phyloP scores from a whole-genome alignment of 2,888 invertebrate species.

The Diplolepis rosae region DNA sequence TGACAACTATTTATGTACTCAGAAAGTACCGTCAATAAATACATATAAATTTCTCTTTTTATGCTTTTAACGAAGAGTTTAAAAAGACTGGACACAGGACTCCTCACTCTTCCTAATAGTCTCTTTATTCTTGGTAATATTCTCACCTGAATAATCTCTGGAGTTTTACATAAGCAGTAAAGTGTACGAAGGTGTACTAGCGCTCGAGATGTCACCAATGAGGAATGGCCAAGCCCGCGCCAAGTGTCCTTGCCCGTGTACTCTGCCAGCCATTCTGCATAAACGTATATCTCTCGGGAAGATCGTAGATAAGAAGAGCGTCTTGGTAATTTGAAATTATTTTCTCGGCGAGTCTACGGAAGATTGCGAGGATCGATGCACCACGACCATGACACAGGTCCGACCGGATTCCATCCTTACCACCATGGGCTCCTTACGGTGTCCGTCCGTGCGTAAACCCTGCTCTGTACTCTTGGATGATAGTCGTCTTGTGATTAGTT shows the following conservation, averaged over 20 bases:
- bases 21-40: not conserved
- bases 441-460: not conserved
- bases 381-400: not conserved
- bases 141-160: not conserved
- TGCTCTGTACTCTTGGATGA: not conserved
- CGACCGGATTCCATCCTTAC: not conserved
- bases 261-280: not conserved
- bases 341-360: not conserved
- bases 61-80: not conserved
- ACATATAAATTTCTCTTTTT: not conserved
- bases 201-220: not conserved
- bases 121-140: not conserved
- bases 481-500: not conserved
- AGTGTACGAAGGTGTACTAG: not conserved
- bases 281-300: not conserved
- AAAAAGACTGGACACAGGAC: not conserved
- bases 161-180: not conserved
- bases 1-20: not conserved
- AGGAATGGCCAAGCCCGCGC: not conserved
- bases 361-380: constrained; percentile 3
- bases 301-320: not conserved
- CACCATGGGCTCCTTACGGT: not conserved
- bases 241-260: not conserved
- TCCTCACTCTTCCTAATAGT: not conserved
- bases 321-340: constrained; percentile 1